Conservation (phyloP, 2,888 invertebrate genomes). For the Drosophila stalkeri region DNA sequence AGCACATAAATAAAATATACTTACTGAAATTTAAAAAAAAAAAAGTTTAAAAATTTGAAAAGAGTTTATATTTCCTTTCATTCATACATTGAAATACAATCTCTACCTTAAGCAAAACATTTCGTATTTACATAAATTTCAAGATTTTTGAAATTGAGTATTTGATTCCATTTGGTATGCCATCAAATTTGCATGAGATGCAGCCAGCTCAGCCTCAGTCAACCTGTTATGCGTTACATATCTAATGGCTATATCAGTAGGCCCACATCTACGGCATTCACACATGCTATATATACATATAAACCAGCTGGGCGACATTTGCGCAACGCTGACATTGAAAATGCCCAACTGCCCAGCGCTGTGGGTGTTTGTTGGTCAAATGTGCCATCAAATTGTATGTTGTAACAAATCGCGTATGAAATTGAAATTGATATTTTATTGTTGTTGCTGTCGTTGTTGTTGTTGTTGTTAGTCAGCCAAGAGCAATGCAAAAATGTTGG, state of each 20-base stretch:
- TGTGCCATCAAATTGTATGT: constrained; percentile 68
- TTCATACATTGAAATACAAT: not conserved
- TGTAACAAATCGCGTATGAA: constrained; percentile 69
- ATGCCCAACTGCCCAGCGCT: constrained; percentile 55
- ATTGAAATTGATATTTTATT: constrained; percentile 43
- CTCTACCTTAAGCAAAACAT: not conserved
- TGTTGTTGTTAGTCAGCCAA: constrained; percentile 6
- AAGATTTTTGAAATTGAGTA: not conserved
- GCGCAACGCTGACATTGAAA: constrained; percentile 78
- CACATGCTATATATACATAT: constrained; percentile 13
- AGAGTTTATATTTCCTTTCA: not conserved
- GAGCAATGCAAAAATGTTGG: constrained; percentile 37
- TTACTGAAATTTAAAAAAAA: no score
- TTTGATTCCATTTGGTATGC: not conserved
- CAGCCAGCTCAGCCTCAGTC: not conserved
- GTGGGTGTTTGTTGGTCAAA: constrained; percentile 71
- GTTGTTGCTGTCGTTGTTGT: not conserved
- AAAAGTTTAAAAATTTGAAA: not conserved
- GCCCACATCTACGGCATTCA: constrained; percentile 2
- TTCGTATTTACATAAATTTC: not conserved
- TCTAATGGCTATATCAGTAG: constrained; percentile 9
- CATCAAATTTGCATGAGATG: not conserved
- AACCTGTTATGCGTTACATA: constrained; percentile 18
- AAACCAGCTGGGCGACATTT: constrained; percentile 58
- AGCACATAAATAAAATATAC: no score